Conservation (phyloP, 2,113 vertebrate species). For the Heloderma charlesbogerti region DNA sequence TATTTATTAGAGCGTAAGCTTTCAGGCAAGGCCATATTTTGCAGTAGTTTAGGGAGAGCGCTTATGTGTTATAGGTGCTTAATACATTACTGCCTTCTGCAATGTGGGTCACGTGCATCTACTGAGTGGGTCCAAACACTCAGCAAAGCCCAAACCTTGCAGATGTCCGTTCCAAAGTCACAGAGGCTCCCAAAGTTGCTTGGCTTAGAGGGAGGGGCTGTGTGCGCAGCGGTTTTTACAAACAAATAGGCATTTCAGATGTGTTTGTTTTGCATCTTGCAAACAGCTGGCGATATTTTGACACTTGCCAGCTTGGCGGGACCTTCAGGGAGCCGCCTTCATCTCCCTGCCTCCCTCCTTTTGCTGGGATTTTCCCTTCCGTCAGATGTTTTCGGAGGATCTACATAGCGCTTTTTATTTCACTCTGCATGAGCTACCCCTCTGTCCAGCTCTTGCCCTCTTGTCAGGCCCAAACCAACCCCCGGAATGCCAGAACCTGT, state of each 20-base stretch:
- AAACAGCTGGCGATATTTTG: conserved; percentile 39
- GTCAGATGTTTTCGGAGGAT: background rate
- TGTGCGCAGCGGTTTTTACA: background rate
- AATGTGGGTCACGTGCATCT: too few species aligned
- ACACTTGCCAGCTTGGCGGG: rapidly evolving
- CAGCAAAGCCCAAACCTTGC: too few species aligned
- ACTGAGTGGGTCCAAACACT: too few species aligned
- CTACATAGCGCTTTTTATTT: rapidly evolving
- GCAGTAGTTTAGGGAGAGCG: background rate
- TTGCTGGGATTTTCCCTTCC: background rate
- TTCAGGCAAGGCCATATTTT: background rate
- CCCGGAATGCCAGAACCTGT: too few species aligned
- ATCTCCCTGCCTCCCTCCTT: background rate
- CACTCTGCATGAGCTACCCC: background rate
- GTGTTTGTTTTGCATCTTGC: background rate
- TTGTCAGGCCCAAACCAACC: background rate
- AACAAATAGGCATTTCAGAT: background rate
- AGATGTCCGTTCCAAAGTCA: background rate
- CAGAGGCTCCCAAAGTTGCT: background rate
- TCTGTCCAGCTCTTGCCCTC: background rate
- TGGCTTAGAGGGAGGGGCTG: rapidly evolving
- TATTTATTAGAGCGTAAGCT: background rate
- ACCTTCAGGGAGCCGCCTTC: background rate
- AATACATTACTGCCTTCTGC: background rate
- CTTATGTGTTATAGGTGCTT: background rate